Percentiles rank a stretch among this genome's conserved stretches.
Evolutionary conservation across 2,888 invertebrate species (phyloP).

Genomic region (Oxycera nigricornis): DNA sequence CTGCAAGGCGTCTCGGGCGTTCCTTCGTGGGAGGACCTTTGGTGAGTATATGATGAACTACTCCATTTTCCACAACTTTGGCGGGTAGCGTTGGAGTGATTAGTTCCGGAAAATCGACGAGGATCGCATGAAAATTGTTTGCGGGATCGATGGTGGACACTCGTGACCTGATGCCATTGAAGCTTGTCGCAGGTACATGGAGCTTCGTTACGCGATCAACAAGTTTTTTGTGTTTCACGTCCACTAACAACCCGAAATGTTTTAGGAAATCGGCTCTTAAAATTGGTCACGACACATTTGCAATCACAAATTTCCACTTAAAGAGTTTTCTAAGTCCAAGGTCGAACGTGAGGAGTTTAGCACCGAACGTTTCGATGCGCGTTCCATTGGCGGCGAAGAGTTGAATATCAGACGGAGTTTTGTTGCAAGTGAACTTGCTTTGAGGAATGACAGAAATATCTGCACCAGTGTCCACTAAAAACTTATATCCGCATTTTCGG

Average conservation of each 20-base stretch:
- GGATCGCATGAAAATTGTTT: background rate
- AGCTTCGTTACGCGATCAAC: background rate
- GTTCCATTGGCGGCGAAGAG: background rate
- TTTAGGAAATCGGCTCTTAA: no score
- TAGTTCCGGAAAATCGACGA: background rate
- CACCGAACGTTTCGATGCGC: background rate
- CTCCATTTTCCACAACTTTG: background rate
- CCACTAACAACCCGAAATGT: no score
- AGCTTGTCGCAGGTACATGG: background rate
- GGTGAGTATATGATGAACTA: conserved; percentile 1
- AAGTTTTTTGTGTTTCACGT: no score
- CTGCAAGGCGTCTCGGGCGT: background rate
- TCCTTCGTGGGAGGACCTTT: background rate
- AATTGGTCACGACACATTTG: background rate
- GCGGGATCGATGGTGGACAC: background rate
- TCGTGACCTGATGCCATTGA: background rate
- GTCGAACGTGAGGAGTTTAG: background rate
- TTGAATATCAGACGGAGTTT: background rate
- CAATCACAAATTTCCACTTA: background rate
- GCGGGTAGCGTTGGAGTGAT: background rate
- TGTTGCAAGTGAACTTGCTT: no score
- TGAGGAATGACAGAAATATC: no score
- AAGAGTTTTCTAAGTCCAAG: background rate
- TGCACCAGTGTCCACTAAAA: no score
- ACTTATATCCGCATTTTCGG: no score